phyloP scores from a whole-genome alignment of 1,140 invertebrate genomes.

The Heliconius melpomene region DNA sequence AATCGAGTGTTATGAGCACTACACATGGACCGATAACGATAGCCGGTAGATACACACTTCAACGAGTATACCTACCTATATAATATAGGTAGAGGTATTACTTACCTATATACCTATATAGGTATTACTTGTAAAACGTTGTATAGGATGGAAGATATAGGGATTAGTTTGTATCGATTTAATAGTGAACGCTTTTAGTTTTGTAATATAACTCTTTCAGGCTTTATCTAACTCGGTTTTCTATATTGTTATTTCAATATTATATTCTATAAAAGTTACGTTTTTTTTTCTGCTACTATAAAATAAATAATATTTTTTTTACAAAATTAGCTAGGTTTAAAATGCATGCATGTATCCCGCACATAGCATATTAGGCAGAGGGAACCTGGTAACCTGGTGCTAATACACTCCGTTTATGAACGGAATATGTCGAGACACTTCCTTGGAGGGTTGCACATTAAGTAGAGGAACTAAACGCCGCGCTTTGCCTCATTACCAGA shows the following conservation, averaged over 20 bases:
- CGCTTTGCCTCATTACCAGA: no score
- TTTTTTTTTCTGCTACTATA: neutral
- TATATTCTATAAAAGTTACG: no score
- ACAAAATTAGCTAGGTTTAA: no score
- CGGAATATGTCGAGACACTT: no score
- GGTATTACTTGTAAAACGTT: constrained; percentile 1
- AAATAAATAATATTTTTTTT: no score
- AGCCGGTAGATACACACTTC: neutral
- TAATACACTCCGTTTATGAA: no score
- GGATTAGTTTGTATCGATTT: constrained; percentile 10
- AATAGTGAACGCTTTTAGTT: neutral
- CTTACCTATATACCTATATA: constrained; percentile 15
- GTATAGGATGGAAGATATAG: constrained; percentile 18
- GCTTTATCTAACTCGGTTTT: neutral
- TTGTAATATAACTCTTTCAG: neutral
- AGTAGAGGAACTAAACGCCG: no score
- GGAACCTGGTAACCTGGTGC: no score
- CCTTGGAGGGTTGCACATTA: no score
- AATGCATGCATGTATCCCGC: no score
- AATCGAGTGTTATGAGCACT: constrained; percentile 22
- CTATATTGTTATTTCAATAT: neutral
- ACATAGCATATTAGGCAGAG: no score
- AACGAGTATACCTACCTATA: constrained; percentile 15
- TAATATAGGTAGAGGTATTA: no score
- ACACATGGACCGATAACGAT: constrained; percentile 26